phyloP scores from a whole-genome alignment of 2,888 invertebrate species.

The Pinctada fucata region DNA sequence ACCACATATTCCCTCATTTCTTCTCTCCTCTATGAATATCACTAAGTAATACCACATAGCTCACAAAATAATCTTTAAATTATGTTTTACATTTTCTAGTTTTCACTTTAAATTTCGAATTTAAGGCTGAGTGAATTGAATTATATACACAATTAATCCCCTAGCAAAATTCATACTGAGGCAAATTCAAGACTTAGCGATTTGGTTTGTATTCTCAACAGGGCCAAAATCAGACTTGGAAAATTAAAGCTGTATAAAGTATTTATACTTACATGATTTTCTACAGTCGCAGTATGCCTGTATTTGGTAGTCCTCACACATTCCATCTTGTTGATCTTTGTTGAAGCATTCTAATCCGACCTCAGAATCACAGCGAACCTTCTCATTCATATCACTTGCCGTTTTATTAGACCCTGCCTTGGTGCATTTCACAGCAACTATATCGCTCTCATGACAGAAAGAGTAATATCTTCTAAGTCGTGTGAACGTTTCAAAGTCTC shows the following conservation, averaged over 20 bases:
- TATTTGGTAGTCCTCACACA: constrained; percentile 73
- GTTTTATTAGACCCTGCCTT: constrained; percentile 44
- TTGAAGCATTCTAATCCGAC: constrained; percentile 84
- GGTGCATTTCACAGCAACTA: constrained; percentile 52
- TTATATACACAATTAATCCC: too few species aligned
- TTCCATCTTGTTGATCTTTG: constrained; percentile 55
- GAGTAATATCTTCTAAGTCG: constrained; percentile 51
- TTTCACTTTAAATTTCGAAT: too few species aligned
- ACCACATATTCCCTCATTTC: too few species aligned
- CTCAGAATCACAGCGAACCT: constrained; percentile 78
- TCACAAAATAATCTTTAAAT: too few species aligned
- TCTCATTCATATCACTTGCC: constrained; percentile 49
- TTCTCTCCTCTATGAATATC: too few species aligned
- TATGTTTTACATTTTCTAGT: too few species aligned
- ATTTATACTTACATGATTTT: constrained; percentile 26
- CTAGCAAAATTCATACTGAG: too few species aligned
- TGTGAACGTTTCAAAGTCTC: constrained; percentile 57
- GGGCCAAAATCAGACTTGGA: too few species aligned
- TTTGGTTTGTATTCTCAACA: too few species aligned
- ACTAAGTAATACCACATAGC: too few species aligned
- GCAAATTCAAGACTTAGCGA: too few species aligned
- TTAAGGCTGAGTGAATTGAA: too few species aligned
- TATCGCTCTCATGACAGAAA: constrained; percentile 57
- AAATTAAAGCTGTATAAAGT: background rate
- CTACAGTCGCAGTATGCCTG: constrained; percentile 78